Evolutionary conservation across 2,888 invertebrate species (phyloP).

Genomic region (Drosophila koepferae): DNA sequence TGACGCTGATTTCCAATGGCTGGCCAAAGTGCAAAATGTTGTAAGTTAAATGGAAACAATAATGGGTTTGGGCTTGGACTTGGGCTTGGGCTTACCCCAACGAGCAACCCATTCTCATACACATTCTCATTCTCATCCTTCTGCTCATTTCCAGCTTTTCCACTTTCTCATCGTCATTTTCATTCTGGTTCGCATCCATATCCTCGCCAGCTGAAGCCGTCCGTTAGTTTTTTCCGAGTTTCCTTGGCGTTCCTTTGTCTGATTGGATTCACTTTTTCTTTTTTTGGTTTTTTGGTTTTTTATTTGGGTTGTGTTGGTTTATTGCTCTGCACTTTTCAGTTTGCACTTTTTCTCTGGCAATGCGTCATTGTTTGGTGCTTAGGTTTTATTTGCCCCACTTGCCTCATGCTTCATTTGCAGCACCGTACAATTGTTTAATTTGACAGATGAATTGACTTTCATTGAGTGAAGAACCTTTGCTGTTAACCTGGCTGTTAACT

Average conservation of each 20-base stretch:
- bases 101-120: neutral
- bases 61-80: conserved; percentile 70
- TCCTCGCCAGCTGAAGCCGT: conserved; percentile 20
- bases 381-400: conserved; percentile 34
- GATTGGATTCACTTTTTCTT: conserved; percentile 19
- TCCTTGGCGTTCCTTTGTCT: conserved; percentile 33
- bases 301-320: conserved; percentile 53
- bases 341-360: conserved; percentile 41
- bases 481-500: conserved; percentile 16
- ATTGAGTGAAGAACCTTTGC: conserved; percentile 34
- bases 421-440: conserved; percentile 63
- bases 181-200: conserved; percentile 16
- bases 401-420: conserved; percentile 45
- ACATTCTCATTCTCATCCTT: neutral
- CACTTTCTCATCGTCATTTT: conserved; percentile 6
- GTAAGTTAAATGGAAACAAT: conserved; percentile 83
- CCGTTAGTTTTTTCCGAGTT: conserved; percentile 40
- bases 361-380: conserved; percentile 62
- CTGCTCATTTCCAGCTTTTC: neutral
- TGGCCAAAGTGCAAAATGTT: conserved; percentile 82
- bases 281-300: conserved; percentile 10
- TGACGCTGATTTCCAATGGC: conserved; percentile 50
- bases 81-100: conserved; percentile 54
- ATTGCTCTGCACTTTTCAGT: conserved; percentile 66
- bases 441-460: conserved; percentile 71